Percentiles rank a stretch among this genome's conserved stretches.
Conservation (phyloP, 2,797 vertebrate species). For the Chanos chanos region DNA sequence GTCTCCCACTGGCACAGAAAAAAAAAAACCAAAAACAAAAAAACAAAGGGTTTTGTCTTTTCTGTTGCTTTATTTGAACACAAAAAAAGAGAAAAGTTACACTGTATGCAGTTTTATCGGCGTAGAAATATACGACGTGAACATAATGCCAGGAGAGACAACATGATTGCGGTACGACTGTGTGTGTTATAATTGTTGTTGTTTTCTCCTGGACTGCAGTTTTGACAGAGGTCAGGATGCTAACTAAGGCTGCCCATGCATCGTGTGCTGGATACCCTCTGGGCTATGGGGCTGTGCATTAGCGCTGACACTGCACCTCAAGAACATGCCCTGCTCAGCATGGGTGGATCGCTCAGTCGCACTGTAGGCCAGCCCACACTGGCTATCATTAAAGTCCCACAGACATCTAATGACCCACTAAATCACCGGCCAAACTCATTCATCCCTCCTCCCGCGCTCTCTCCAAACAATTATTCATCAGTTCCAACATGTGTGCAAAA, state of each 20-base stretch:
- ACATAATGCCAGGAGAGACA: too few relatives aligned
- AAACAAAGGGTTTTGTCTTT: neutral
- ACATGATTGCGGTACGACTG: too few relatives aligned
- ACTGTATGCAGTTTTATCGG: too few relatives aligned
- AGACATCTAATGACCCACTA: constrained; percentile 2
- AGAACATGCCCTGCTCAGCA: too few relatives aligned
- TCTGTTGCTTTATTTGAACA: neutral
- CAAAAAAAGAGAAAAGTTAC: too few relatives aligned
- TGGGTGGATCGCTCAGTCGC: too few relatives aligned
- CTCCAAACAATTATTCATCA: neutral
- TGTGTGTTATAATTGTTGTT: too few relatives aligned
- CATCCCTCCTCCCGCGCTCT: neutral
- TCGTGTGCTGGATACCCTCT: neutral
- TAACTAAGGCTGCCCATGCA: neutral
- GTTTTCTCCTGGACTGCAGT: too few relatives aligned
- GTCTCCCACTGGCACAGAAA: neutral
- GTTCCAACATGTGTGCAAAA: neutral
- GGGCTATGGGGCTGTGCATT: too few relatives aligned
- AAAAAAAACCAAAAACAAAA: neutral
- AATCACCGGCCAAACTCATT: neutral
- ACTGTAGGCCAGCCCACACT: too few relatives aligned
- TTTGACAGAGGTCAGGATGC: neutral
- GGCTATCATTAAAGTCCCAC: constrained; percentile 1
- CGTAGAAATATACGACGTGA: too few relatives aligned
- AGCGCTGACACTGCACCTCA: too few relatives aligned